Conservation (phyloP, 2,888 invertebrate genomes). For the Acrocera orbiculus region DNA sequence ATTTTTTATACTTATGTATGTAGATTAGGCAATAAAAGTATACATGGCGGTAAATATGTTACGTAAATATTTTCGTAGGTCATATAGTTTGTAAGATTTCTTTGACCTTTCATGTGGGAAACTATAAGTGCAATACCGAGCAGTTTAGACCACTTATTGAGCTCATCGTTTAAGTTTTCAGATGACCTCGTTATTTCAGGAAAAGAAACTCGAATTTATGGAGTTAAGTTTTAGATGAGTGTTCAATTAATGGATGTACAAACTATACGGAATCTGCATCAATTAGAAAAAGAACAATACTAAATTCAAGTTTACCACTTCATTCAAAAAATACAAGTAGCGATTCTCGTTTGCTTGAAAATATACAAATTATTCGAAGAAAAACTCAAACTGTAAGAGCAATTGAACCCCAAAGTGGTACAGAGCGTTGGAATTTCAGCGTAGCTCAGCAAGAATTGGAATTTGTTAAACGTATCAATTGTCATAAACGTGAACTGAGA, state of each 20-base stretch:
- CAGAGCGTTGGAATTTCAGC: constrained; percentile 91
- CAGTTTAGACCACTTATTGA: constrained; percentile 67
- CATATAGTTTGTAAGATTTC: too few relatives aligned
- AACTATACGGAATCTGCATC: constrained; percentile 49
- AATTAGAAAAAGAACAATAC: too few relatives aligned
- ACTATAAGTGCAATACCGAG: constrained; percentile 75
- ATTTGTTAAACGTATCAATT: constrained; percentile 35
- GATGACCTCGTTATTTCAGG: constrained; percentile 75
- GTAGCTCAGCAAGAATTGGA: constrained; percentile 76
- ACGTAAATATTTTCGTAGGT: too few relatives aligned
- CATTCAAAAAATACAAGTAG: constrained; percentile 1
- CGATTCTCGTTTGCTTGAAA: too few relatives aligned
- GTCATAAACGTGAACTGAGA: constrained; percentile 26
- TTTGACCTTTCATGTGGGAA: too few relatives aligned
- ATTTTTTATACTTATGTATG: too few relatives aligned
- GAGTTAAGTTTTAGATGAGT: constrained; percentile 66
- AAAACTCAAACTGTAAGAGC: constrained; percentile 79
- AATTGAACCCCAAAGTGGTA: constrained; percentile 68
- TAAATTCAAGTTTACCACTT: neutral
- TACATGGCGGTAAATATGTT: too few relatives aligned
- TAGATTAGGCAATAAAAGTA: too few relatives aligned
- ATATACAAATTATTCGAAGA: constrained; percentile 46
- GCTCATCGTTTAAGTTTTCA: constrained; percentile 72
- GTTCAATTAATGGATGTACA: constrained; percentile 53
- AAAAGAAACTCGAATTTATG: constrained; percentile 70